Conservation (phyloP, 1,140 invertebrate genomes). For the Megalonaias nervosa region DNA sequence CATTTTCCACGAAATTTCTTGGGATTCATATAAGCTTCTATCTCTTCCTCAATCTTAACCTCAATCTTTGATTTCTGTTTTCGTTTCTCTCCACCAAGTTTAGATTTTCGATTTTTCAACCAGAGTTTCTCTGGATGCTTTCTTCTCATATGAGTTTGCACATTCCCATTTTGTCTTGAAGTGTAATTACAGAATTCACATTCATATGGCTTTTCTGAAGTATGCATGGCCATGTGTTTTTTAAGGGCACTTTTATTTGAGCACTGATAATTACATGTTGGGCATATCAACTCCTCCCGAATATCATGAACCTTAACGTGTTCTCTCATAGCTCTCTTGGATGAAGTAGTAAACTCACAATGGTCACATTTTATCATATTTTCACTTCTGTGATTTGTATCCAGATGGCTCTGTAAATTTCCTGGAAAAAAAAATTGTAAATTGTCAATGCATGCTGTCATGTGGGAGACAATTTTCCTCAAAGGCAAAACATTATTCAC, state of each 20-base stretch:
- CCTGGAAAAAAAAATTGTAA: slow-evolving; percentile 41
- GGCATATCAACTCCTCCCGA: slow-evolving; percentile 41
- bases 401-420: slow-evolving; percentile 58
- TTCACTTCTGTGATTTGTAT: slow-evolving; percentile 56
- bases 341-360: slow-evolving; percentile 56
- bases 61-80: too few relatives aligned
- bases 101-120: slow-evolving; percentile 4
- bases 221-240: slow-evolving; percentile 72
- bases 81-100: neutral
- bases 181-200: slow-evolving; percentile 68
- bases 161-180: slow-evolving; percentile 58
- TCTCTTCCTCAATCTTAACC: neutral
- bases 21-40: neutral
- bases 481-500: too few relatives aligned
- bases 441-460: too few relatives aligned
- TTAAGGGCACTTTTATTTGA: slow-evolving; percentile 54
- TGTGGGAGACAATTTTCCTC: too few relatives aligned
- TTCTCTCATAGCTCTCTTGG: slow-evolving; percentile 48
- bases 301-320: slow-evolving; percentile 56
- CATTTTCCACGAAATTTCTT: slow-evolving; percentile 47
- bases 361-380: slow-evolving; percentile 46
- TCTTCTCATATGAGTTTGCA: slow-evolving; percentile 56
- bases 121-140: slow-evolving; percentile 53
- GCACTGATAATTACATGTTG: slow-evolving; percentile 51
- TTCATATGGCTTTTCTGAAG: slow-evolving; percentile 66